Base-by-base conservation (phyloP, 2,888 invertebrate species). In the Branchipolynoe longqiensis region DNA sequence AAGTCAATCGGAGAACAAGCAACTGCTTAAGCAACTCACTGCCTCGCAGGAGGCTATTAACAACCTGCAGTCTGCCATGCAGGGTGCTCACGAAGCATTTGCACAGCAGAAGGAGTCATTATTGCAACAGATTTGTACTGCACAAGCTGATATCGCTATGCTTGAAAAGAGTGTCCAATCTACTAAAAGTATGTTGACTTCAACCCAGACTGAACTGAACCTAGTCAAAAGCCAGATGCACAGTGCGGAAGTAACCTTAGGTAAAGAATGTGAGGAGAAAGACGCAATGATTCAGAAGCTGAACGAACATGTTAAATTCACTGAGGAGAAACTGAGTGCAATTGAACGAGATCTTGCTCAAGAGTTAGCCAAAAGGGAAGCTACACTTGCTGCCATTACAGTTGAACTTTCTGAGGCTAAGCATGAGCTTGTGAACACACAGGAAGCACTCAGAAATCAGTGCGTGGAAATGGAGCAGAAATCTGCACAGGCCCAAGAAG, bases 41-140 rank as follows among this genome's bases (percentile, higher is more conserved):
- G 25, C 54, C 1, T 25, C 78, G 2, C 78, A 78, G 14, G 78
- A 41, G 18, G 54, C 48, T 12, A 28, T 48, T 2, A 78, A 31
- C 8, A 54, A 78, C 12, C 41, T 78, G 28, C 48, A 78, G 25
- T 18, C 41, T n/a, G 78, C 78, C 1, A 78, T 78, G 78, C 25
- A 48, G 4, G 22, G 31, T 6, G 38, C 73, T 4, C 73, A 73
- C 3, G 41, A 33, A 18, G 31, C 73, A 1, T 73, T 73, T 33
- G 73, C 73, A 25, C 38, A 73, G 22, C 38, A 73, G 28, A 41
- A 73, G 38, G 22, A 73, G 25, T 38, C n/a, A 12, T 25, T 73
- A 1, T 40, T n/a, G 2, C 3, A 1, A 33, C 38, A 73, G 8
- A 73, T 73, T 18, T 14, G 28, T 18, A 73, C 18, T 38, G 36